These are phyloP conservation scores for Carduelis carduelis DNA, from an alignment of 2,797 vertebrate genomes.

Conservation along the genomic window DNA sequence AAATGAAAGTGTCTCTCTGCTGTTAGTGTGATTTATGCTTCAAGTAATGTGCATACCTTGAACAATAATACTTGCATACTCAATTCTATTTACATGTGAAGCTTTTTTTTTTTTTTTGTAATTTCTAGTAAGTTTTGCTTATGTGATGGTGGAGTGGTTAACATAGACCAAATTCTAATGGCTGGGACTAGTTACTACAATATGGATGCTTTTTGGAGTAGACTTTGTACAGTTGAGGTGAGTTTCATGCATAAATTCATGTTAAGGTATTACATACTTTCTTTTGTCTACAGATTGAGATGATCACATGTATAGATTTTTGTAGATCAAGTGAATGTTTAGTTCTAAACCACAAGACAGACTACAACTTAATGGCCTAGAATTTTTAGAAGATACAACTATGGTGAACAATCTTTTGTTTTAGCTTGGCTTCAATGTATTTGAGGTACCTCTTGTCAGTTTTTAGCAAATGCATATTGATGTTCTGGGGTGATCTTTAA, in stretches of 20 bases:
- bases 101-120: not conserved
- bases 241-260: not conserved
- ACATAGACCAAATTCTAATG: not conserved
- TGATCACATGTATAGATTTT: not conserved
- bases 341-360: not conserved
- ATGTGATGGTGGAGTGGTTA: rapidly evolving
- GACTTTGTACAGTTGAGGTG: not conserved
- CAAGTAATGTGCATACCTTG: not conserved
- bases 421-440: not conserved
- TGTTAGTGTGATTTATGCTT: not conserved
- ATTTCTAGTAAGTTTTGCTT: not conserved
- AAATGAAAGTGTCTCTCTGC: not conserved
- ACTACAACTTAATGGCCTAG: not conserved
- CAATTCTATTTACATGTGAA: not conserved
- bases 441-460: not conserved
- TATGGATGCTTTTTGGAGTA: not conserved
- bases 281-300: not conserved
- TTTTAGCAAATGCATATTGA: not conserved
- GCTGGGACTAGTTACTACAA: not conserved
- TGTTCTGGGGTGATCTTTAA: not conserved
- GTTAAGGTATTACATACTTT: not conserved
- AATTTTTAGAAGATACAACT: not conserved
- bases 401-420: not conserved
- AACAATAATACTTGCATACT: not conserved
- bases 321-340: not conserved